Conservation (phyloP, 2,113 vertebrate species). For the Tretioscincus oriximinensis region DNA sequence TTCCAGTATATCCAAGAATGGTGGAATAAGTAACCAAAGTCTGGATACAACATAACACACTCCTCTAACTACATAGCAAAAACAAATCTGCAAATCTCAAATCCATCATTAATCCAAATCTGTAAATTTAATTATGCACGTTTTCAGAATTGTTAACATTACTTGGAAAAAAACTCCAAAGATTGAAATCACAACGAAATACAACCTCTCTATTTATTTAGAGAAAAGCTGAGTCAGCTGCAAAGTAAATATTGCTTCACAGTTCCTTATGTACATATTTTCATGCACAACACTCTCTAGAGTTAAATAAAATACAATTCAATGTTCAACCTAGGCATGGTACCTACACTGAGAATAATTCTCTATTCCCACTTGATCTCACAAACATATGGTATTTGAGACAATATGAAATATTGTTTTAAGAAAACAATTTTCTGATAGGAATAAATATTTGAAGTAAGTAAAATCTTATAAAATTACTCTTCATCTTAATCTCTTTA, state of each 20-base stretch:
- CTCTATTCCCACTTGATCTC: not conserved
- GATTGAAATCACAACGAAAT: not conserved
- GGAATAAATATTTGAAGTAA: not conserved
- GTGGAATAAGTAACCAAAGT: too few species aligned
- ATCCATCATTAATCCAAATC: not conserved
- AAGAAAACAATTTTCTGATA: not conserved
- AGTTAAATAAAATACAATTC: not conserved
- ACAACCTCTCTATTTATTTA: not conserved
- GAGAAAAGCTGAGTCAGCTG: not conserved
- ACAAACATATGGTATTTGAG: not conserved
- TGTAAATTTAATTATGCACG: not conserved
- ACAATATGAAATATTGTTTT: not conserved
- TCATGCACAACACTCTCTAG: not conserved
- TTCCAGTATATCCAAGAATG: too few species aligned
- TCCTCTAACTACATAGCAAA: too few species aligned
- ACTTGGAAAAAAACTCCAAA: not conserved
- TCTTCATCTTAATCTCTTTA: not conserved
- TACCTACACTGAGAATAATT: not conserved
- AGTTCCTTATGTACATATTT: not conserved
- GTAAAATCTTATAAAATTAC: not conserved
- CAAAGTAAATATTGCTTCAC: conserved; percentile 1
- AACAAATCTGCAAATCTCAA: not conserved
- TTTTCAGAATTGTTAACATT: not conserved
- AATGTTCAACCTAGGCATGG: not conserved
- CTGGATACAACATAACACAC: too few species aligned